Evolutionary conservation across 1,140 invertebrate genomes (phyloP).

Genomic region (Trachymyrmex septentrionalis): DNA sequence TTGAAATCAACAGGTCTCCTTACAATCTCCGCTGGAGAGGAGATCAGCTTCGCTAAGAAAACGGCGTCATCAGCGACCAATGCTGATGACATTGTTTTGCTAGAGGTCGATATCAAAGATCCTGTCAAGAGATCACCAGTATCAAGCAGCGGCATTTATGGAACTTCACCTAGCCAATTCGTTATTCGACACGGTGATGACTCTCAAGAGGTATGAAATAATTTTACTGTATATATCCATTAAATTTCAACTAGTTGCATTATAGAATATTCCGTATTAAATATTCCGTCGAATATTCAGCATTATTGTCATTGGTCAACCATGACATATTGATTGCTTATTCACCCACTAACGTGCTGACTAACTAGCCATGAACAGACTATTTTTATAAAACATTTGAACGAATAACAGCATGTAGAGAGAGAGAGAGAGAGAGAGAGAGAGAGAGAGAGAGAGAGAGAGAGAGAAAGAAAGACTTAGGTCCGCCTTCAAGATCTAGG

Average conservation of each 20-base stretch:
- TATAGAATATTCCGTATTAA: constrained; percentile 15
- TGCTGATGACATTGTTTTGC: constrained; percentile 81
- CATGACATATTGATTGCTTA: constrained; percentile 78
- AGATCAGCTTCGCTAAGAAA: constrained; percentile 75
- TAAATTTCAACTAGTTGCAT: neutral
- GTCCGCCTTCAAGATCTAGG: constrained; percentile 67
- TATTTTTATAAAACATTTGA: constrained; percentile 65
- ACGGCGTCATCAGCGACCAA: constrained; percentile 66
- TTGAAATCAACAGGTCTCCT: constrained; percentile 78
- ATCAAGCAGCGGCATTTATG: constrained; percentile 81
- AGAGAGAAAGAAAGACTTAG: neutral
- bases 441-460: neutral
- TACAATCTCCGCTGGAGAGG: constrained; percentile 80
- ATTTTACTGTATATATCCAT: neutral
- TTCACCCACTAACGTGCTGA: constrained; percentile 68
- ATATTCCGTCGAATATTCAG: constrained; percentile 47
- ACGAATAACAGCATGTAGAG: constrained; percentile 1
- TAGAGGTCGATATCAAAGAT: constrained; percentile 85
- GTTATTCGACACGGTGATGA: constrained; percentile 83
- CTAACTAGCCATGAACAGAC: constrained; percentile 68
- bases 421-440: neutral
- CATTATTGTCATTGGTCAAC: constrained; percentile 71
- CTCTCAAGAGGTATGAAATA: constrained; percentile 81
- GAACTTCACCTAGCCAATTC: constrained; percentile 81
- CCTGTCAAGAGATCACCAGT: constrained; percentile 84